phyloP scores from a whole-genome alignment of 1,140 invertebrate species.

The Brachionus rotundiformis region DNA sequence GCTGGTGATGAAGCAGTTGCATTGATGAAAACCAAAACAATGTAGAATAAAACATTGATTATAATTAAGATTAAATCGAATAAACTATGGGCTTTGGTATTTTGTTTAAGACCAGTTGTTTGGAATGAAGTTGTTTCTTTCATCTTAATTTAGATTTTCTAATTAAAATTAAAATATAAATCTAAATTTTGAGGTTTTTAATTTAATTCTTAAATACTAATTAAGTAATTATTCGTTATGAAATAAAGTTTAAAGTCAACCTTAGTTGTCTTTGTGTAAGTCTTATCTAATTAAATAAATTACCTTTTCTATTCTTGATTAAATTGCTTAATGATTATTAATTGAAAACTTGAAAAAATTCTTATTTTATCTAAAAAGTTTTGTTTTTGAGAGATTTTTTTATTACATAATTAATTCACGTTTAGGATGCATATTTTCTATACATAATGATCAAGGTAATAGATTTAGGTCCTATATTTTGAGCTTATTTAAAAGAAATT shows the following conservation, averaged over 20 bases:
- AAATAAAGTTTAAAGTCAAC: neutral
- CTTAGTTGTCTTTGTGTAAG: neutral
- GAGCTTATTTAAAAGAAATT: no score
- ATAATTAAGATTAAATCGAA: neutral
- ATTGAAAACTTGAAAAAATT: neutral
- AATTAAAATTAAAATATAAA: no score
- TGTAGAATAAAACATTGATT: neutral
- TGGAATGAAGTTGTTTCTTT: slow-evolving; percentile 11
- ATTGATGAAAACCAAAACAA: slow-evolving; percentile 29
- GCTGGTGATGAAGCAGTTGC: slow-evolving; percentile 21
- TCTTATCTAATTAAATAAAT: neutral
- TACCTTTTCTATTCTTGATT: neutral
- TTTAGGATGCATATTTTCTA: neutral
- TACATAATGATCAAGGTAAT: neutral
- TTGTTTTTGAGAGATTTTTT: neutral
- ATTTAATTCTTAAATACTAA: no score
- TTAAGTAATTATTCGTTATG: neutral
- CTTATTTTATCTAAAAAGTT: neutral
- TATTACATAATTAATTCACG: slow-evolving; percentile 5
- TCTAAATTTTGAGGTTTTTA: no score
- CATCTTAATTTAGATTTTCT: no score
- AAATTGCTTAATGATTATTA: neutral
- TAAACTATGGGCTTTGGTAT: neutral
- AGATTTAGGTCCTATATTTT: neutral
- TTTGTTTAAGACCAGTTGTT: neutral